Conservation (phyloP, 2,797 vertebrate species). For the Gorsachius magnificus region DNA sequence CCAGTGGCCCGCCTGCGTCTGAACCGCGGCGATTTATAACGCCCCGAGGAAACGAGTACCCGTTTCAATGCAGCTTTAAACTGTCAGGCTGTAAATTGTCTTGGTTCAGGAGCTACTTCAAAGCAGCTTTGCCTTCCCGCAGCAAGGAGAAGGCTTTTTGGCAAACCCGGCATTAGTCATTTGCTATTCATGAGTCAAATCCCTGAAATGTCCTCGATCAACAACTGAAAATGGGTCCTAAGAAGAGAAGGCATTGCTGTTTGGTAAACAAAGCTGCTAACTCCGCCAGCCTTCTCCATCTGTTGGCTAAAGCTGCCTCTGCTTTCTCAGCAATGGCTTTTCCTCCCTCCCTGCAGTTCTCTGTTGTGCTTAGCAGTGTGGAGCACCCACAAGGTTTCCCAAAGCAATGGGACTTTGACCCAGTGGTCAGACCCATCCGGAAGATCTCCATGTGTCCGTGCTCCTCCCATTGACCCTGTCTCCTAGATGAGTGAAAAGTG, state of each 20-base stretch:
- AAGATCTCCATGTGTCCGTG: neutral
- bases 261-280: neutral
- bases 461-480: neutral
- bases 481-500: neutral
- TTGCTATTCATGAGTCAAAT: constrained; percentile 59
- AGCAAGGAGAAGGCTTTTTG: constrained; percentile 53
- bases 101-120: constrained; percentile 51
- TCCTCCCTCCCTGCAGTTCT: neutral
- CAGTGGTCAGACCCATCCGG: neutral
- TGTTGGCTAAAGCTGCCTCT: neutral
- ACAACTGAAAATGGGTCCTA: constrained; percentile 28
- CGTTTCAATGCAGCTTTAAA: constrained; percentile 15
- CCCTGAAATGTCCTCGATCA: constrained; percentile 33
- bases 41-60: neutral
- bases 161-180: neutral
- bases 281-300: neutral
- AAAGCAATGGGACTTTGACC: neutral
- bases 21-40: neutral
- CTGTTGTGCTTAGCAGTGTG: fast-evolving
- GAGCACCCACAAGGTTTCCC: neutral
- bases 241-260: constrained; percentile 45
- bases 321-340: neutral
- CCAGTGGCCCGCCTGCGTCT: neutral
- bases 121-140: constrained; percentile 33
- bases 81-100: constrained; percentile 67